Evolutionary conservation across 2,888 invertebrate species (phyloP).

Genomic region (Acleris sparsana): DNA sequence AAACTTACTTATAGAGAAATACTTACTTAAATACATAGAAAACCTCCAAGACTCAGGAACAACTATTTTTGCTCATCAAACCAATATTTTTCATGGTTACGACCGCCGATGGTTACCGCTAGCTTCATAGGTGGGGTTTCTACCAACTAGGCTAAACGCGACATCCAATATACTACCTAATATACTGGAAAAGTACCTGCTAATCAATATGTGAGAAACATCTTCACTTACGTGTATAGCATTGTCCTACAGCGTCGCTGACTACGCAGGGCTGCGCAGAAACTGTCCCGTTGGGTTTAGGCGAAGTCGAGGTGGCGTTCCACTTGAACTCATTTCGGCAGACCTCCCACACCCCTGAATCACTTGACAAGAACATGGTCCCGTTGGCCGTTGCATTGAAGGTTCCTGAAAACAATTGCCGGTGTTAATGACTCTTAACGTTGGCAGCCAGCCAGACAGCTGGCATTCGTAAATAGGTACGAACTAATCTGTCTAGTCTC

Average conservation of each 20-base stretch:
- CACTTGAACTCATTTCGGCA: constrained; percentile 79
- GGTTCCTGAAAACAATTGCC: constrained; percentile 72
- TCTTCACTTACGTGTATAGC: constrained; percentile 60
- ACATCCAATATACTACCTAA: too few relatives aligned
- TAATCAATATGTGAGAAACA: neutral
- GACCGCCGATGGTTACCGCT: too few relatives aligned
- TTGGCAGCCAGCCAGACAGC: constrained; percentile 44
- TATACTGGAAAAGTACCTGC: too few relatives aligned
- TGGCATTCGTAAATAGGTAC: constrained; percentile 28
- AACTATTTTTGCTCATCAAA: too few relatives aligned
- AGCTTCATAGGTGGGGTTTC: too few relatives aligned
- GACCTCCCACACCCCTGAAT: constrained; percentile 88
- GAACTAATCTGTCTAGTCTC: constrained; percentile 22
- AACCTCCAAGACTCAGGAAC: too few relatives aligned
- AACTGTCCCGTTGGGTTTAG: constrained; percentile 45
- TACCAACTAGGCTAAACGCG: too few relatives aligned
- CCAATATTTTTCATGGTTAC: too few relatives aligned
- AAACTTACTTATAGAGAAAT: too few relatives aligned
- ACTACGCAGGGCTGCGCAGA: constrained; percentile 50
- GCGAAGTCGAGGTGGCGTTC: constrained; percentile 40
- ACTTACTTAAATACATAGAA: too few relatives aligned
- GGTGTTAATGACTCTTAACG: constrained; percentile 44
- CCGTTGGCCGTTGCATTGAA: constrained; percentile 73
- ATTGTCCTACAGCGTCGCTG: constrained; percentile 52
- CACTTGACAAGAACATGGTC: constrained; percentile 84